A percentile compares a stretch with the other conserved stretches of the same genome.
Conservation (phyloP, 2,888 invertebrate species). For the Andricus quercusramuli region DNA sequence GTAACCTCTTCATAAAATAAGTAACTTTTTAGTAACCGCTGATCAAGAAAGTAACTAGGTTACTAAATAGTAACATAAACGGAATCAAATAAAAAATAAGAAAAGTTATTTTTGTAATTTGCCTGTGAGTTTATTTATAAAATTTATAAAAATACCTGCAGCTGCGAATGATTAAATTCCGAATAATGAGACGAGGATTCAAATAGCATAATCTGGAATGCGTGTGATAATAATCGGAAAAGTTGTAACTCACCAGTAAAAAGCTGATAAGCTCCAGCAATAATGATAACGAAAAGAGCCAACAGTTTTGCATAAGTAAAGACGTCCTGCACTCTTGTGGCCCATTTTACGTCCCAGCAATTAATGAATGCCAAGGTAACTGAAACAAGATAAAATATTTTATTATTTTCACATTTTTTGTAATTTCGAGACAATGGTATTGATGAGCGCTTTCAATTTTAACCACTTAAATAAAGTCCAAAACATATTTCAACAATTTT, state of each 20-base stretch:
- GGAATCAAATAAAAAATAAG: neutral
- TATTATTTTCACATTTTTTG: neutral
- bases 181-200: neutral
- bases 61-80: too few species aligned
- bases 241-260: conserved; percentile 83
- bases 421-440: neutral
- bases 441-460: too few species aligned
- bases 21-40: too few species aligned
- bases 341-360: conserved; percentile 98
- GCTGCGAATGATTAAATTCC: neutral
- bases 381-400: conserved; percentile 75
- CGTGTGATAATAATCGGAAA: neutral
- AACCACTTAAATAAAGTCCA: too few species aligned
- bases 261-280: conserved; percentile 93
- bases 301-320: conserved; percentile 98
- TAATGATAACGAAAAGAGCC: conserved; percentile 96
- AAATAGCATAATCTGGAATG: neutral
- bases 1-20: too few species aligned
- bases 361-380: conserved; percentile 97
- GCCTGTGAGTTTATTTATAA: neutral
- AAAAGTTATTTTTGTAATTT: neutral
- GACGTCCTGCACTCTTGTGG: conserved; percentile 96
- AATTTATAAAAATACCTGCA: neutral
- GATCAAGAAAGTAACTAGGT: too few species aligned
- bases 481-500: too few species aligned